Base-by-base conservation (phyloP, 2,888 invertebrate species). In the Noctua janthe region DNA sequence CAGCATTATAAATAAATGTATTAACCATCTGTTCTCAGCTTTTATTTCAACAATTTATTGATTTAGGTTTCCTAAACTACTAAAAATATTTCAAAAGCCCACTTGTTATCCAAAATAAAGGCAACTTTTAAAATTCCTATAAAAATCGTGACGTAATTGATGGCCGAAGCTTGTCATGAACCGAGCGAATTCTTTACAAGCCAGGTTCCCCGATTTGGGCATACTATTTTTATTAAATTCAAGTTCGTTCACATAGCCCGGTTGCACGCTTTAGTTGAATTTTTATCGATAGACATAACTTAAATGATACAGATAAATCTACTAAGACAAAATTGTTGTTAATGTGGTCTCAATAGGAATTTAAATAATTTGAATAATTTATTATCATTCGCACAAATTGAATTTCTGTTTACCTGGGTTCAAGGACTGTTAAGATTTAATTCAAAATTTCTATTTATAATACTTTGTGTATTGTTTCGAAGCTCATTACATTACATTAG, bases 241-340 rank as follows among this genome's bases (percentile, higher is more conserved):
- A 81, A 89, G 88, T 88, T 90, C 83, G 47, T 89, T 89, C 90
- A 90, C 87, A 81, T 76, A 89, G 72, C 78, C n/a, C 11, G 51
- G 8, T 64, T 75, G 77, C 29, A 80, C 70, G 62, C 43, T 39
- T 73, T 35, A 39, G 35, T 72, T 71, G 4, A 70, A 59, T 51
- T 62, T 73, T 71, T 62, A 39, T n/a, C 66, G 7, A 49, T n/a
- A 3, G 43, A n/a, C 11, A 66, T 51, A 13, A 6, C 7, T 0
- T 7, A 17, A 59, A 70, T 51, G 23, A 20, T 29, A 20, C 5
- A 43, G 82, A 67, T 71, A 13, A 49, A 74, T 56, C 10, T 49
- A 39, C 2, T 2, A 17, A 20, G 29, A n/a, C 72, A 7, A 47
- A 71, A 7, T 69, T 17, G 8, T 39, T 66, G 1, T 39, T 5